Evolutionary conservation across 1,140 invertebrate genomes (phyloP).

Genomic region (Procambarus clarkii): DNA sequence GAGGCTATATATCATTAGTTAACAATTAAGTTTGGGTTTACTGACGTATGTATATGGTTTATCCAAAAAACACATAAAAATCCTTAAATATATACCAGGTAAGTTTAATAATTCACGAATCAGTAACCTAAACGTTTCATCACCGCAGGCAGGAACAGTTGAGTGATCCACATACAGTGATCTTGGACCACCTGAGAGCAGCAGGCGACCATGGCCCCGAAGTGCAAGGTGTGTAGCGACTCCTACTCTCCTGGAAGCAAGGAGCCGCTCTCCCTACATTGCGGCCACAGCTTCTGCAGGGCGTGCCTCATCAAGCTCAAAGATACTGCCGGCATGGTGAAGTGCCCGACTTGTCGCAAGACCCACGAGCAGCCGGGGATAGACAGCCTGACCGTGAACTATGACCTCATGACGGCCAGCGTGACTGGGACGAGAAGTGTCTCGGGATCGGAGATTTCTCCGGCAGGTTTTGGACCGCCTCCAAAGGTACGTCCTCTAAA

Average conservation of each 20-base stretch:
- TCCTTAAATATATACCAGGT: no score
- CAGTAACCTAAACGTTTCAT: no score
- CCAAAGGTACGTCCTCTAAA: not conserved
- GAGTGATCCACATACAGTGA: no score
- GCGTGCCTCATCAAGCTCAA: not conserved
- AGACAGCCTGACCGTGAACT: not conserved
- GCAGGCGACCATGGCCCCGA: not conserved
- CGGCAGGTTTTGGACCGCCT: not conserved
- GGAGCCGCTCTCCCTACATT: not conserved
- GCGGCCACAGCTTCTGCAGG: conserved; percentile 6
- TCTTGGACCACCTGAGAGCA: no score
- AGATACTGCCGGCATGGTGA: not conserved
- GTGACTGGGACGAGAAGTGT: not conserved
- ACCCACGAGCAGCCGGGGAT: not conserved
- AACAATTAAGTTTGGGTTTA: no score
- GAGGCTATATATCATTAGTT: no score
- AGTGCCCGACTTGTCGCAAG: not conserved
- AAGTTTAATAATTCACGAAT: no score
- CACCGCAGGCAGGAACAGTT: no score
- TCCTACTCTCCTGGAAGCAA: not conserved
- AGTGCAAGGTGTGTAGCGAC: not conserved
- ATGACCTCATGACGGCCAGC: not conserved
- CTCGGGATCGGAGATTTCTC: not conserved
- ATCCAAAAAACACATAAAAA: no score
- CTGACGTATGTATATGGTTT: no score